Base-by-base conservation (phyloP, 2,113 vertebrate species). In the Eupsittula cactorum region DNA sequence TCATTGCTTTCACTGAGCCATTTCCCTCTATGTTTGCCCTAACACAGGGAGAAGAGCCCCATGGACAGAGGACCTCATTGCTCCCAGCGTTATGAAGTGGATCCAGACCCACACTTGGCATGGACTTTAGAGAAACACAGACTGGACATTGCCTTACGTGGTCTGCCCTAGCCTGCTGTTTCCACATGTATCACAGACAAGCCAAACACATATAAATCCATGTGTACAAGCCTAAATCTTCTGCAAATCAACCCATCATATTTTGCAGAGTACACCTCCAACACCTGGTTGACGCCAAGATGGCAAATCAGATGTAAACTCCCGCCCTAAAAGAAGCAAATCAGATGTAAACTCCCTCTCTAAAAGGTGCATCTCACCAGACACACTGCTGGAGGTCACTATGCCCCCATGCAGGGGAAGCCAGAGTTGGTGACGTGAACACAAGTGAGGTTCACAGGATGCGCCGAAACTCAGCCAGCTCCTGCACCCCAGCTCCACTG, bases 1-100 rank as follows among this genome's bases (percentile, higher is more conserved):
- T 67, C 73, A 27, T 17, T 35, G 62, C 35, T 75, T 64, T 44
- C 1, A 2, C 37, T 37, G 35, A 75, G 42, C 0, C 0, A 0
- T n/a, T 19, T 35, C 39, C 52, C 52, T 47, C 2, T 6, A 17
- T 29, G 21, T 46, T 83, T 67, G 37, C 16, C 5, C 27, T 18
- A 75, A 27, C 13, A n/a, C 21, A 37, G 50, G 0, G 2, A 52
- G 28, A 88, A 64, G 23, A 86, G 53, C 31, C 17, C 29, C 2
- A 7, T 2, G n/a, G 68, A n/a, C 57, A 21, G 15, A 29, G 76
- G 29, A 52, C 11, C n/a, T 63, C 53, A 25, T 3, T 57, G 53
- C 46, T 85, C 28, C 62, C 29, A 42, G 35, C 39, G 20, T 11
- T 67, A 27, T 4, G 31, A 67, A 82, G 33, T 16, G 17, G 52